Conservation (phyloP, 2,888 invertebrate genomes). For the Lacanobia wlatinum region DNA sequence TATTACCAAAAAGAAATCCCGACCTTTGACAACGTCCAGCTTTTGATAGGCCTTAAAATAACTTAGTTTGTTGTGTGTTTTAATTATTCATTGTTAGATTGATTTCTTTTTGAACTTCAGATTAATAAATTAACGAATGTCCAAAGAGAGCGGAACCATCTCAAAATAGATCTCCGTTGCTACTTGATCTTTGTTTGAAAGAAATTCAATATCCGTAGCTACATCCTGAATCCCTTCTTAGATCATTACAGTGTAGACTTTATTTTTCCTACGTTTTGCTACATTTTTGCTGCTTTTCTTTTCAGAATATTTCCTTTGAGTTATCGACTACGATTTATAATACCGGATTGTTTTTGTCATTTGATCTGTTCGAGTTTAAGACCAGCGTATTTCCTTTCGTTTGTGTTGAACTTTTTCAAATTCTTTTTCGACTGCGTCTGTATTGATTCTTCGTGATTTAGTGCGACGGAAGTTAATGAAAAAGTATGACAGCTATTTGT, state of each 20-base stretch:
- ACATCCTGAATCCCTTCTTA: slow-evolving; percentile 46
- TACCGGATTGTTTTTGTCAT: slow-evolving; percentile 57
- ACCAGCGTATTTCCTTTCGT: slow-evolving; percentile 37
- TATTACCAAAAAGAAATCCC: not conserved
- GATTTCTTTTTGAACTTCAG: slow-evolving; percentile 22
- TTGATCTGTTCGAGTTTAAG: slow-evolving; percentile 50
- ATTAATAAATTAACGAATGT: slow-evolving; percentile 6
- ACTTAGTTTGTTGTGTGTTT: not conserved
- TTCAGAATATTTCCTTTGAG: slow-evolving; percentile 55
- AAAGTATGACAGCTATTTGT: slow-evolving; percentile 32
- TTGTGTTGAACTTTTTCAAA: slow-evolving; percentile 40
- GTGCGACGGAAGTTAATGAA: not conserved
- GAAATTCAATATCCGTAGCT: slow-evolving; percentile 63
- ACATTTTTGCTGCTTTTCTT: slow-evolving; percentile 42
- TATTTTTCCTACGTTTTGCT: slow-evolving; percentile 39
- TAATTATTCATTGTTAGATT: slow-evolving; percentile 5
- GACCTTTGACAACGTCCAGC: slow-evolving; percentile 6
- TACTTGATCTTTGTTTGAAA: slow-evolving; percentile 47
- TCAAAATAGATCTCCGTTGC: slow-evolving; percentile 35
- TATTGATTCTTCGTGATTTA: slow-evolving; percentile 29
- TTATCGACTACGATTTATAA: slow-evolving; percentile 60
- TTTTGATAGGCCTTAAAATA: slow-evolving; percentile 8
- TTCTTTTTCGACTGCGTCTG: slow-evolving; percentile 16
- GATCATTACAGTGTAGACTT: slow-evolving; percentile 41
- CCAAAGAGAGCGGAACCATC: not conserved